Evolutionary conservation across 2,797 vertebrate species (phyloP).

Genomic region (Acipenser transmontanus): DNA sequence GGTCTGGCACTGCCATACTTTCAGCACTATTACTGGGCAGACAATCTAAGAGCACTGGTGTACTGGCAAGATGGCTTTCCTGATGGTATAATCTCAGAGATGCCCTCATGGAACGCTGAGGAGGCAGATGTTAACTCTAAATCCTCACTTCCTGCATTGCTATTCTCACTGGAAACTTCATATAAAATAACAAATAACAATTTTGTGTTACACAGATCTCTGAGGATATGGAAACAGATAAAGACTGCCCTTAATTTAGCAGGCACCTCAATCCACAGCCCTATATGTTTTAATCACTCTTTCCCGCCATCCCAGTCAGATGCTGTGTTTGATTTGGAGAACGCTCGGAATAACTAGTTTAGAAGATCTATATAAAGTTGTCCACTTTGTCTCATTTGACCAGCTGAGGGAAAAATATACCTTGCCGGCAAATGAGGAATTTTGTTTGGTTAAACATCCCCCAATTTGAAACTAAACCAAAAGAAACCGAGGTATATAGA

Average conservation of each 20-base stretch:
- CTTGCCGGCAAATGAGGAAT: neutral
- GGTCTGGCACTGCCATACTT: constrained; percentile 7
- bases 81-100: neutral
- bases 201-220: neutral
- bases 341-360: neutral
- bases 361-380: constrained; percentile 11
- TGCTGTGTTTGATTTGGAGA: neutral
- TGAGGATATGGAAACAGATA: constrained; percentile 9
- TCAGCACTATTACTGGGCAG: no score
- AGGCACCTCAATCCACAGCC: neutral
- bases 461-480: neutral
- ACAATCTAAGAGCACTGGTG: constrained; percentile 5
- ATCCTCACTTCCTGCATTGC: neutral
- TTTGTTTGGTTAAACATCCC: neutral
- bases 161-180: neutral
- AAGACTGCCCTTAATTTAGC: neutral
- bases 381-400: constrained; percentile 9
- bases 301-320: neutral
- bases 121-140: constrained; percentile 7
- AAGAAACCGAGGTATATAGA: neutral
- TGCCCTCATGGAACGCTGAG: neutral
- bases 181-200: neutral
- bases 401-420: constrained; percentile 5
- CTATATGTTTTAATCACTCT: neutral
- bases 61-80: constrained; percentile 14